A percentile compares a stretch with the other conserved stretches of the same genome.
phyloP scores from a whole-genome alignment of 2,797 vertebrate genomes.

The Leptoclinus maculatus region DNA sequence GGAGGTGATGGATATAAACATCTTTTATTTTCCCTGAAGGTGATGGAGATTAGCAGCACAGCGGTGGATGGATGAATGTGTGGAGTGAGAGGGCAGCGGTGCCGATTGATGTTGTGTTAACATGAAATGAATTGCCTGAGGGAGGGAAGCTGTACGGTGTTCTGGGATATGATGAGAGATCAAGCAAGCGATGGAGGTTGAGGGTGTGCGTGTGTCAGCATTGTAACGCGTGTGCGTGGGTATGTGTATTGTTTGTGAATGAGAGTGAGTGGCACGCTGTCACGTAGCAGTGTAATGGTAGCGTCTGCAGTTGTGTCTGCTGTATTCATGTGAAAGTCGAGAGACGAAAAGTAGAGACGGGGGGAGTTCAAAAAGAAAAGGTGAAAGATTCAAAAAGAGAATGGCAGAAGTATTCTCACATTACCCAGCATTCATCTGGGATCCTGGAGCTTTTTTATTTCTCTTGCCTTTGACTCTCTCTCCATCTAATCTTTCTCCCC shows the following conservation, averaged over 20 bases:
- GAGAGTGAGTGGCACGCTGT: slow-evolving; percentile 42
- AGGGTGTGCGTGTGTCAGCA: slow-evolving; percentile 16
- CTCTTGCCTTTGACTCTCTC: slow-evolving; percentile 23
- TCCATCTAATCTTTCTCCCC: slow-evolving; percentile 20
- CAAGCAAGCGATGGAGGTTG: slow-evolving; percentile 49
- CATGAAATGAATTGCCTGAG: slow-evolving; percentile 71
- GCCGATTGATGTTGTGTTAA: slow-evolving; percentile 67
- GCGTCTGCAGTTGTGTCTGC: background rate
- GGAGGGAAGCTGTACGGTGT: slow-evolving; percentile 55
- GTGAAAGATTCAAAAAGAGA: slow-evolving; percentile 9
- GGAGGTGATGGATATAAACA: slow-evolving; percentile 49
- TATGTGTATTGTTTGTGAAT: slow-evolving; percentile 54
- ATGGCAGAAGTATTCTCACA: slow-evolving; percentile 29
- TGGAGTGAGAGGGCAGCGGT: slow-evolving; percentile 52
- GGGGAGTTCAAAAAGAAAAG: background rate
- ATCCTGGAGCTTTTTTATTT: slow-evolving; percentile 18
- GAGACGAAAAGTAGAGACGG: background rate
- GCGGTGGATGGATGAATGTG: slow-evolving; percentile 36
- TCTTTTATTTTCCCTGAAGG: slow-evolving; percentile 64
- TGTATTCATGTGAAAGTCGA: background rate
- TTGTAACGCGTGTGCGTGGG: slow-evolving; percentile 1
- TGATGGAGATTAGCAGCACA: slow-evolving; percentile 56
- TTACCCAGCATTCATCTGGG: slow-evolving; percentile 37
- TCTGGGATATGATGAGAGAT: slow-evolving; percentile 61
- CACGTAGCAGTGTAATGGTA: background rate